Percentiles rank a stretch among this genome's conserved stretches.
Evolutionary conservation across 2,888 invertebrate genomes (phyloP).

Genomic region (Quadroppia sp.): DNA sequence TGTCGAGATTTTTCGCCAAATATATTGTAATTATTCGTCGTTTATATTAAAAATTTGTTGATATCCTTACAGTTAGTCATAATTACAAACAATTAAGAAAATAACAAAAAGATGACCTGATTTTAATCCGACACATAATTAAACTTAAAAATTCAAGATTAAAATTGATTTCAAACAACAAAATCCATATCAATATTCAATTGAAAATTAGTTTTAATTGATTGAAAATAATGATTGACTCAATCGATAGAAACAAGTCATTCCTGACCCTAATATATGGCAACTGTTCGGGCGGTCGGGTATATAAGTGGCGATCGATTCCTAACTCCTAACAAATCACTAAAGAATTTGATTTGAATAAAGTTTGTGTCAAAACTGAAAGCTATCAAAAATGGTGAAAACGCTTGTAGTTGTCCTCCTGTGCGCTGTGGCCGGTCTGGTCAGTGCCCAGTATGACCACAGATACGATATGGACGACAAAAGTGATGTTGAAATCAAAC

Average conservation of each 20-base stretch:
- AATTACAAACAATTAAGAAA: slow-evolving; percentile 16
- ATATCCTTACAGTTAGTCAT: slow-evolving; percentile 25
- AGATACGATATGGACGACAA: neutral
- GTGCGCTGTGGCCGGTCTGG: slow-evolving; percentile 9
- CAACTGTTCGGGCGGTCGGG: neutral
- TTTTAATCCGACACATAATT: neutral
- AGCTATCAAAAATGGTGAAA: too few relatives aligned
- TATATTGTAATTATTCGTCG: too few relatives aligned
- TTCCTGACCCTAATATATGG: slow-evolving; percentile 12
- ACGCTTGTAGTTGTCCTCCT: too few relatives aligned
- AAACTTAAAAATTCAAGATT: slow-evolving; percentile 23
- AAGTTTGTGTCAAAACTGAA: too few relatives aligned
- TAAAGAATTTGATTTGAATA: neutral
- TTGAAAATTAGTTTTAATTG: slow-evolving; percentile 9
- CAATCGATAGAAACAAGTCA: neutral
- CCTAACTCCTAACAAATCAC: neutral
- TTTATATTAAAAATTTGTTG: too few relatives aligned
- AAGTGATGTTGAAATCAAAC: neutral
- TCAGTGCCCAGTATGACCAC: neutral
- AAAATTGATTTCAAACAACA: neutral
- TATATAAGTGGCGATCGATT: slow-evolving; percentile 5
- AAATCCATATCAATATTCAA: neutral
- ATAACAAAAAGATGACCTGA: slow-evolving; percentile 20
- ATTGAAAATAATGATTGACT: neutral
- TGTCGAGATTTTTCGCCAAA: too few relatives aligned